phyloP scores from a whole-genome alignment of 92 coral and sea anemone species.

The Phenganax subtilis region DNA sequence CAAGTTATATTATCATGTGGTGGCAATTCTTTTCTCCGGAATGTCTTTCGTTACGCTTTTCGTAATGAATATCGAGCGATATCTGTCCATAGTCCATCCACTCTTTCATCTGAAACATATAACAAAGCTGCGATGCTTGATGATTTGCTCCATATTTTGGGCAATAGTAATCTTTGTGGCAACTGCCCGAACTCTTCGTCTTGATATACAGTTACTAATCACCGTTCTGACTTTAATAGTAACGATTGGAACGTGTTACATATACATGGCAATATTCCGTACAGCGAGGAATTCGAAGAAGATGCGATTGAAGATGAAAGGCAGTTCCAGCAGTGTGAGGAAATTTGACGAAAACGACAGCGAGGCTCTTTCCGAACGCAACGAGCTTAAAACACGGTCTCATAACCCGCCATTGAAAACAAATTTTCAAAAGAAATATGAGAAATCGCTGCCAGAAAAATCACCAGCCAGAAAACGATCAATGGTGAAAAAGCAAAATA shows the following conservation, averaged over 20 bases:
- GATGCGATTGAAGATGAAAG: no score
- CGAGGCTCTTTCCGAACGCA: not conserved
- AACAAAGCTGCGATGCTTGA: constrained; percentile 16
- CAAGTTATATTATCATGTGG: constrained; percentile 25
- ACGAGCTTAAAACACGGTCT: not conserved
- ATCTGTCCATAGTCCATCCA: constrained; percentile 34
- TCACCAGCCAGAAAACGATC: not conserved
- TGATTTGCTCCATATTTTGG: constrained; percentile 12
- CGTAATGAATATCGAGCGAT: constrained; percentile 29
- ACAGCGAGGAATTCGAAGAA: not conserved
- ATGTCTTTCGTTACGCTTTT: constrained; percentile 28
- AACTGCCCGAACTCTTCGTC: not conserved
- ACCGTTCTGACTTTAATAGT: constrained; percentile 19
- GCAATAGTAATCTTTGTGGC: not conserved
- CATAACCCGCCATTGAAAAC: not conserved
- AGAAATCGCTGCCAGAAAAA: not conserved
- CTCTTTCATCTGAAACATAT: constrained; percentile 26
- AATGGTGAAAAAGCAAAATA: not conserved
- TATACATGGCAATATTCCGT: constrained; percentile 20
- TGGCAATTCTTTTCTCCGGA: constrained; percentile 22
- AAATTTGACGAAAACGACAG: not conserved
- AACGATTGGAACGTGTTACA: constrained; percentile 15
- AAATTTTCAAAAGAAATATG: not conserved
- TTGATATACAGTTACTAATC: constrained; percentile 7
- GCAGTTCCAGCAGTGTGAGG: no score